A percentile compares a stretch with the other conserved stretches of the same genome.
phyloP scores from a whole-genome alignment of 1,140 invertebrate genomes.

The Drosophila aff. region DNA sequence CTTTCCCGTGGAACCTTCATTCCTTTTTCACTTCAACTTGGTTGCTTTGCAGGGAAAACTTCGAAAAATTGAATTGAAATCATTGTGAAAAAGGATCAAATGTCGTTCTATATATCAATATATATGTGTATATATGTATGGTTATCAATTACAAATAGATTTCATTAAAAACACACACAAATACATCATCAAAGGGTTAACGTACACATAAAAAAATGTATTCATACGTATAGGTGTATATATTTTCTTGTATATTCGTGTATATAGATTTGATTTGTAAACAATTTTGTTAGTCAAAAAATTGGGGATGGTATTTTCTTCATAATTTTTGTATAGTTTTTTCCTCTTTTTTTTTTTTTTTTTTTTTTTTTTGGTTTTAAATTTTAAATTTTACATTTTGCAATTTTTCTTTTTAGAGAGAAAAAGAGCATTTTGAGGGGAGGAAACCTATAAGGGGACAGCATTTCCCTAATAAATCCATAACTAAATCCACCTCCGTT shows the following conservation, averaged over 20 bases:
- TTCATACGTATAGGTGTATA: conserved; percentile 5
- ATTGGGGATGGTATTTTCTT: too few species aligned
- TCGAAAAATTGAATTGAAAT: conserved; percentile 8
- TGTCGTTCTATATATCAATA: background rate
- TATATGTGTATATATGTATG: background rate
- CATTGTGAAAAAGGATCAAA: conserved; percentile 11
- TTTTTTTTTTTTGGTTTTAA: background rate
- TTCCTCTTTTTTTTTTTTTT: background rate
- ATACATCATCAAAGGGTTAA: conserved; percentile 25
- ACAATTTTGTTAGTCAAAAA: conserved; percentile 31
- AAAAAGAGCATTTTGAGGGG: background rate
- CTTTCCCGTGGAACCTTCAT: conserved; percentile 8
- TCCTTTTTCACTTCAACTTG: background rate
- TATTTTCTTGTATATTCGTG: conserved; percentile 25
- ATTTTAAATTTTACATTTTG: too few species aligned
- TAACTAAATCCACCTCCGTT: conserved; percentile 35
- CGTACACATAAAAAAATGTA: conserved; percentile 25
- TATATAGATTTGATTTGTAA: conserved; percentile 44
- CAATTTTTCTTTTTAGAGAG: background rate
- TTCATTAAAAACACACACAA: conserved; percentile 23
- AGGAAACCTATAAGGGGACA: background rate
- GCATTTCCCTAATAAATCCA: background rate
- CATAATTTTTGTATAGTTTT: background rate
- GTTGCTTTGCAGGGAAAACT: conserved; percentile 27
- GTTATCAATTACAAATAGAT: conserved; percentile 26